A percentile compares a stretch with the other conserved stretches of the same genome.
Conservation (phyloP, 92 coral and sea anemone species). For the Galaxea fascicularis region DNA sequence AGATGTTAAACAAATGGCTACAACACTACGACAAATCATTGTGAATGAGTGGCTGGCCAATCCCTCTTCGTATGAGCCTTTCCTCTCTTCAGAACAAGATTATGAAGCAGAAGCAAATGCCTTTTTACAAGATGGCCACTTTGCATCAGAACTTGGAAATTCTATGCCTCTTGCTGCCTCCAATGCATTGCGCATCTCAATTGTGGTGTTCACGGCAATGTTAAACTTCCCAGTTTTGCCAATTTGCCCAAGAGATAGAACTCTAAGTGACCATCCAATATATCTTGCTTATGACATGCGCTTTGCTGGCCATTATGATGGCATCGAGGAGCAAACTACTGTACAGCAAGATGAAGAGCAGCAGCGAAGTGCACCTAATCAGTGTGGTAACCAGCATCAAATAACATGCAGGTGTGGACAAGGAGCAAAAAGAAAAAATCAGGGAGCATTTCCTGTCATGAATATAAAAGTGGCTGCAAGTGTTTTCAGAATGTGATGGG, state of each 20-base stretch:
- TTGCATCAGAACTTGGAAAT: conserved; percentile 76
- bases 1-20: conserved; percentile 60
- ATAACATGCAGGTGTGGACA: conserved; percentile 62
- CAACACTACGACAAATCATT: conserved; percentile 43
- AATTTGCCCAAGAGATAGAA: conserved; percentile 56
- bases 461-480: conserved; percentile 62
- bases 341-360: background rate
- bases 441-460: conserved; percentile 55
- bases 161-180: too few relatives aligned
- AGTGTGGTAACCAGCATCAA: conserved; percentile 6
- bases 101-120: conserved; percentile 50
- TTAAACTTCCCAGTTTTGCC: conserved; percentile 64
- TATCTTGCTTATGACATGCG: conserved; percentile 67
- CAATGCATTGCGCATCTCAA: conserved; percentile 63
- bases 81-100: conserved; percentile 54
- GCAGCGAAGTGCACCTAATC: conserved; percentile 19
- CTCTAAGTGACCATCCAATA: conserved; percentile 50
- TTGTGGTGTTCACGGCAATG: conserved; percentile 62
- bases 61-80: conserved; percentile 51
- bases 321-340: background rate
- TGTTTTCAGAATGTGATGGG: conserved; percentile 47
- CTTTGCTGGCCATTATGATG: conserved; percentile 76
- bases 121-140: conserved; percentile 67
- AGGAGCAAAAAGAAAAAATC: conserved; percentile 67
- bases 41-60: conserved; percentile 71